A percentile compares a stretch with the other conserved stretches of the same genome.
phyloP scores from a whole-genome alignment of 2,888 invertebrate species.

The Ceraclea dissimilis region DNA sequence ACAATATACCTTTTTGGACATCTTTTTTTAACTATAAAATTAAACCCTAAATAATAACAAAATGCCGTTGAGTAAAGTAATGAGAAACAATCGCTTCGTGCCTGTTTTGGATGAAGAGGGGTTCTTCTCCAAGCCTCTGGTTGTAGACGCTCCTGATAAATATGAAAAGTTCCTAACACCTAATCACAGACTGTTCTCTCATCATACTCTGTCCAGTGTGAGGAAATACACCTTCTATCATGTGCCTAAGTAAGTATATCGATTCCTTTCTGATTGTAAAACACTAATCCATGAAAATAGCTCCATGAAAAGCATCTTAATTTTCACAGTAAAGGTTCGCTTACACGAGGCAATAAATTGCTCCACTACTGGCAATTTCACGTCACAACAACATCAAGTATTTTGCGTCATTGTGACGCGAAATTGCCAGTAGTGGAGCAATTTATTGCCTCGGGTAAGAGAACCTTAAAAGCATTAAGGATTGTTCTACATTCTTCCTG shows the following conservation, averaged over 20 bases:
- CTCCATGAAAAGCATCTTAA: too few relatives aligned
- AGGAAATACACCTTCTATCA: constrained; percentile 42
- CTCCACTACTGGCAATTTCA: too few relatives aligned
- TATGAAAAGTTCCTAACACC: constrained; percentile 37
- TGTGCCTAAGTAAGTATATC: constrained; percentile 38
- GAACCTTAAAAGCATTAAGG: too few relatives aligned
- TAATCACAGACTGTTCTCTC: constrained; percentile 50
- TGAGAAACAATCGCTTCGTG: constrained; percentile 37
- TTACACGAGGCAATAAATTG: too few relatives aligned
- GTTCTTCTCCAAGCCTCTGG: constrained; percentile 36
- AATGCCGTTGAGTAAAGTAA: background rate
- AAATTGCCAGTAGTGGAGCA: too few relatives aligned
- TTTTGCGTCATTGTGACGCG: too few relatives aligned
- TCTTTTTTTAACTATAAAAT: too few relatives aligned
- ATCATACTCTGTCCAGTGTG: constrained; percentile 53
- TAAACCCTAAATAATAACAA: background rate
- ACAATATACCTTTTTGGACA: too few relatives aligned
- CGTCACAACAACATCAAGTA: too few relatives aligned
- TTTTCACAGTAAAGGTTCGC: too few relatives aligned
- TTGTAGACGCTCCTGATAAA: constrained; percentile 31
- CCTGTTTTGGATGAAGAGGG: constrained; percentile 44
- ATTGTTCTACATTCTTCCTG: too few relatives aligned
- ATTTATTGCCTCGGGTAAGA: too few relatives aligned
- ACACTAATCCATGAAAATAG: background rate
- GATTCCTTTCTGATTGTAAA: background rate